A percentile compares a stretch with the other conserved stretches of the same genome.
Evolutionary conservation across 2,797 vertebrate species (phyloP).

Genomic region (Calcarius lapponicus): DNA sequence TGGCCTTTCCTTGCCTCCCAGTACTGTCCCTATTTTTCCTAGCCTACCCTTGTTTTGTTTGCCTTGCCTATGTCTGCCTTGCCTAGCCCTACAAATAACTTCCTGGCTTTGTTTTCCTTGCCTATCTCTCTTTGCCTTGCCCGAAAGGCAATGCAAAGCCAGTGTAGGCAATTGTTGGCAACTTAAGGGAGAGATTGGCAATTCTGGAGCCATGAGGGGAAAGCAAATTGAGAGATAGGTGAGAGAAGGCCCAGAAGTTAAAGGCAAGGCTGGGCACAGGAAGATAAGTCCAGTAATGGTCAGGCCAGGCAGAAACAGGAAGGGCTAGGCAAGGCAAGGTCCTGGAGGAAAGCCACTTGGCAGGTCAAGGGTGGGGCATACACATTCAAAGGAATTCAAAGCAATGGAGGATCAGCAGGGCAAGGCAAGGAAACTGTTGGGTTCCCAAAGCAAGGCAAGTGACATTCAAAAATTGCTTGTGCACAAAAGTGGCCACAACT

Average conservation of each 20-base stretch:
- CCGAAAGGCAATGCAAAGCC: background rate
- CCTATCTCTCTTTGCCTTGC: background rate
- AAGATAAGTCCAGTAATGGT: background rate
- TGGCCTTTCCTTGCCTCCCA: background rate
- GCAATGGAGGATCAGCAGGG: background rate
- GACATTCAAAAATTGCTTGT: background rate
- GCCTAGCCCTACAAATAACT: background rate
- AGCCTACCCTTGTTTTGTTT: background rate
- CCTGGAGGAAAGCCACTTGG: background rate
- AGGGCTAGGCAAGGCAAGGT: background rate
- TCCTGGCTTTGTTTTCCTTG: background rate
- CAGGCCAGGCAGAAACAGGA: background rate
- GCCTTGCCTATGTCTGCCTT: background rate
- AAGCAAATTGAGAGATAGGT: background rate
- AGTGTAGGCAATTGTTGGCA: background rate
- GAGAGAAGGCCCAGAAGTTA: background rate
- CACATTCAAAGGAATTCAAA: background rate
- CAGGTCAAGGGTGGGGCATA: background rate
- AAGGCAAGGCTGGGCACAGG: background rate
- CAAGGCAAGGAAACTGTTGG: background rate
- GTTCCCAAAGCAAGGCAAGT: background rate
- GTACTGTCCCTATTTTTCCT: background rate
- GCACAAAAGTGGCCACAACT: background rate
- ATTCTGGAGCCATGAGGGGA: background rate
- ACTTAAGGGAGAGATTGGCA: background rate